A percentile compares a stretch with the other conserved stretches of the same genome.
phyloP scores from a whole-genome alignment of 2,888 invertebrate genomes.

The Rhagonycha lutea region DNA sequence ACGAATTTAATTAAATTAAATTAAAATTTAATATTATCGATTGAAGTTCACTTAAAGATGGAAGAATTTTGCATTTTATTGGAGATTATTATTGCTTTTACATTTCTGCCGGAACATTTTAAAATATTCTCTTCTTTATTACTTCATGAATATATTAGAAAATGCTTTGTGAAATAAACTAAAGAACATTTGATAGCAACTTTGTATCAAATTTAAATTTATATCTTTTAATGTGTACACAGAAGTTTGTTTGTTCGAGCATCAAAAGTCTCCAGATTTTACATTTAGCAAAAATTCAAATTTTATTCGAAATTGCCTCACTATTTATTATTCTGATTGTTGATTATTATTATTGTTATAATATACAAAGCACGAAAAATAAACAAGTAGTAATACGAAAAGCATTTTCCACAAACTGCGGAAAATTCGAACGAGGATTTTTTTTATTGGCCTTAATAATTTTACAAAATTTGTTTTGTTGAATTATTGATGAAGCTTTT shows the following conservation, averaged over 20 bases:
- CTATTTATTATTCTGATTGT: neutral
- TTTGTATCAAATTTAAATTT: conserved; percentile 26
- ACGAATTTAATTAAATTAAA: neutral
- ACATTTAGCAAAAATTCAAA: neutral
- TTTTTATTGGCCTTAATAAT: neutral
- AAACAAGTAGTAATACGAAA: neutral
- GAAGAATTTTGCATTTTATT: conserved; percentile 8
- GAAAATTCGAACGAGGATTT: neutral
- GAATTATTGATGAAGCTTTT: neutral
- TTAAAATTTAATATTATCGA: neutral
- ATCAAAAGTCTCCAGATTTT: neutral
- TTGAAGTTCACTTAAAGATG: neutral
- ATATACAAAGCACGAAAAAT: neutral
- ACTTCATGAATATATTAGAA: conserved; percentile 28
- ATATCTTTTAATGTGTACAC: conserved; percentile 28
- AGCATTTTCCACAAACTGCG: neutral
- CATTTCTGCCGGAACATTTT: conserved; percentile 21
- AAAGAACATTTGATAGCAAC: conserved; percentile 11
- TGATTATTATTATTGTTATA: neutral
- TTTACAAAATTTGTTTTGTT: neutral
- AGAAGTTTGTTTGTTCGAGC: conserved; percentile 21
- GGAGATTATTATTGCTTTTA: conserved; percentile 19
- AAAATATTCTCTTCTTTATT: conserved; percentile 25
- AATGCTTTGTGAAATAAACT: conserved; percentile 23
- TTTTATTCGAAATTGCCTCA: neutral